Evolutionary conservation across 1,140 invertebrate species (phyloP).

Genomic region (Bombus soroeensis): DNA sequence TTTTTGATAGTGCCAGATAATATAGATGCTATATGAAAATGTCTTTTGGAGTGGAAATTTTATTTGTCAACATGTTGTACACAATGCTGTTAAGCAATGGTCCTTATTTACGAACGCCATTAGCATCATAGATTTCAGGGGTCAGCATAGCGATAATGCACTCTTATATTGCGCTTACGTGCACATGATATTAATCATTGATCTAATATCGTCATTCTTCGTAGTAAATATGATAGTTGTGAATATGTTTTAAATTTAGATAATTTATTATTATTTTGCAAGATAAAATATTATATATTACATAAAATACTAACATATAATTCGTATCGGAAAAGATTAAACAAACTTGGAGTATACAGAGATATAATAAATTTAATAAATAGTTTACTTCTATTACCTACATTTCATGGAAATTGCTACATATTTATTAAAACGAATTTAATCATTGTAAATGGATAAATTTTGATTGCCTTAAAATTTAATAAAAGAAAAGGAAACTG

Average conservation of each 20-base stretch:
- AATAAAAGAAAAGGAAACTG: not conserved
- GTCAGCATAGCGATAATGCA: too few relatives aligned
- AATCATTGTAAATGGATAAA: not conserved
- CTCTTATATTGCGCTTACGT: too few relatives aligned
- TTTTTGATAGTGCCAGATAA: too few relatives aligned
- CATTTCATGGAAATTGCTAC: not conserved
- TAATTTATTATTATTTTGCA: not conserved
- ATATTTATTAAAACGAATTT: too few relatives aligned
- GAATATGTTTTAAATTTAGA: not conserved
- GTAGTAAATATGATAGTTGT: not conserved
- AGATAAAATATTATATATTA: too few relatives aligned
- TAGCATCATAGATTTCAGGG: too few relatives aligned
- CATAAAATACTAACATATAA: not conserved
- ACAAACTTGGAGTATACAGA: not conserved
- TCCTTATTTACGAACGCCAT: too few relatives aligned
- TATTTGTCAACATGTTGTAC: conserved; percentile 46
- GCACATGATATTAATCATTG: too few relatives aligned
- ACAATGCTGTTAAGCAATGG: conserved; percentile 69
- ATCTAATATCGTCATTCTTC: not conserved
- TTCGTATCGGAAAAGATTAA: not conserved
- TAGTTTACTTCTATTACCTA: not conserved
- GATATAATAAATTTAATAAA: not conserved
- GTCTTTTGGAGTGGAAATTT: conserved; percentile 50
- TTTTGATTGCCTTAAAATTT: not conserved
- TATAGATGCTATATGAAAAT: not conserved